Evolutionary conservation across 2,888 invertebrate genomes (phyloP).

Genomic region (Stictocephala bisonia): DNA sequence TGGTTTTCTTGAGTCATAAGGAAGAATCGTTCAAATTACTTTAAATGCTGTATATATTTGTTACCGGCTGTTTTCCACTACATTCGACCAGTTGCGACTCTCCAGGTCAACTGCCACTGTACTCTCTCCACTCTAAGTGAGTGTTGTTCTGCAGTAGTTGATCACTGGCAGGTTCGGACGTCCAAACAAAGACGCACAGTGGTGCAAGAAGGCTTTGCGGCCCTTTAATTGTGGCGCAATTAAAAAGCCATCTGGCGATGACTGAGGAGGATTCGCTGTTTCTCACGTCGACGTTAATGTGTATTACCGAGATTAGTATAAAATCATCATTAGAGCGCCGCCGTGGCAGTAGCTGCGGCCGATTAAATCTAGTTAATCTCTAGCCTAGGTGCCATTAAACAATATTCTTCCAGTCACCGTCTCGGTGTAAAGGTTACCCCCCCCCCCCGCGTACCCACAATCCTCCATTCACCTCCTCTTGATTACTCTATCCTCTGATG

Average conservation of each 20-base stretch:
- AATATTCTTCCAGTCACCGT: constrained; percentile 29
- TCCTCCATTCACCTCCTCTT: not conserved
- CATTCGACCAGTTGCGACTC: no score
- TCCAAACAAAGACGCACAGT: no score
- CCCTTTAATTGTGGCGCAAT: constrained; percentile 40
- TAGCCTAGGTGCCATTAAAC: constrained; percentile 36
- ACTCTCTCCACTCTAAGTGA: no score
- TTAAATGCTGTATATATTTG: no score
- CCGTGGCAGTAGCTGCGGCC: constrained; percentile 38
- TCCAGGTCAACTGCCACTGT: no score
- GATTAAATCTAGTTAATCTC: constrained; percentile 45
- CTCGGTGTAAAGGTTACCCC: constrained; percentile 2
- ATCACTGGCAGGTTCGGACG: no score
- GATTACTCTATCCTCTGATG: constrained; percentile 17
- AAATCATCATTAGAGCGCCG: constrained; percentile 36
- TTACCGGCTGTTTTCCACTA: no score
- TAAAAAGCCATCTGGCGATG: constrained; percentile 43
- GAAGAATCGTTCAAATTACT: no score
- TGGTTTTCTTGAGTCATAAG: no score
- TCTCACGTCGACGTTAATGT: constrained; percentile 43
- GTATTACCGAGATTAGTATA: constrained; percentile 47
- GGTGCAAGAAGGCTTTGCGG: no score
- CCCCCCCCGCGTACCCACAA: not conserved
- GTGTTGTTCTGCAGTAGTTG: no score
- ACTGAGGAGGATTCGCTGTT: constrained; percentile 9